Base-by-base conservation (phyloP, 2,888 invertebrate genomes). In the Masnerella sp. region DNA sequence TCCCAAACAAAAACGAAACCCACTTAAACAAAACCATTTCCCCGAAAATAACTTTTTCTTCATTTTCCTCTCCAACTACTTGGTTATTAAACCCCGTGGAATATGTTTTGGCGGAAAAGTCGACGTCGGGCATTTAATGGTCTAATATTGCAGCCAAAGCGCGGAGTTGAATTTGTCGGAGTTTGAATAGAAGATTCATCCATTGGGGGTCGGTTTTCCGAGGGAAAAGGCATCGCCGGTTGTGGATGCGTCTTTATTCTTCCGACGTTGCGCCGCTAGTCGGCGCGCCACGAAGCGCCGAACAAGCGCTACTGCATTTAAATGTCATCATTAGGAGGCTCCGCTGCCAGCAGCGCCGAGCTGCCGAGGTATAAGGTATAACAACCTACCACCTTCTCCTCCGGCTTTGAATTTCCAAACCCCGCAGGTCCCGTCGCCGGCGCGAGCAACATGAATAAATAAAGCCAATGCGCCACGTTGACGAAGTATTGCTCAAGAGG, bases 301-400 rank as follows among this genome's bases (percentile, higher is more conserved):
- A 87, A 85, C 85, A 84, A 85, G 83, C 84, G 83, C 84, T 83
- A 85, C 86, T 87, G 87, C 87, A 87, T 87, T 87, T 87, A 87
- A 87, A 87, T 87, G 87, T 87, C 87, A 87, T 87, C 87, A 87
- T 87, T 87, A 85, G 84, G 81, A 82, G 82, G 82, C 80, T 82
- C 81, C 81, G 81, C 82, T 81, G 80, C 80, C 81, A 75, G 78
- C 43, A 22, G 22, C 22, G 7, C 4, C 22, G n/a, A 22, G 22
- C 22, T 5, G n/a, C n/a, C n/a, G n/a, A n/a, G n/a, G 28, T 79
- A 77, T 78, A 67, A 75, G 68, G 68, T 68, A 68, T 68, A 68
- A 71, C 73, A 68, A 68, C 67, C 73, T 77, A 75, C 74, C 79
- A 78, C 81, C 80, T 77, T 75, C 75, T 62, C 67, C 71, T 78